These are phyloP conservation scores for Alsophila aescularia DNA, from an alignment of 2,888 invertebrate species.

Conservation along the genomic window DNA sequence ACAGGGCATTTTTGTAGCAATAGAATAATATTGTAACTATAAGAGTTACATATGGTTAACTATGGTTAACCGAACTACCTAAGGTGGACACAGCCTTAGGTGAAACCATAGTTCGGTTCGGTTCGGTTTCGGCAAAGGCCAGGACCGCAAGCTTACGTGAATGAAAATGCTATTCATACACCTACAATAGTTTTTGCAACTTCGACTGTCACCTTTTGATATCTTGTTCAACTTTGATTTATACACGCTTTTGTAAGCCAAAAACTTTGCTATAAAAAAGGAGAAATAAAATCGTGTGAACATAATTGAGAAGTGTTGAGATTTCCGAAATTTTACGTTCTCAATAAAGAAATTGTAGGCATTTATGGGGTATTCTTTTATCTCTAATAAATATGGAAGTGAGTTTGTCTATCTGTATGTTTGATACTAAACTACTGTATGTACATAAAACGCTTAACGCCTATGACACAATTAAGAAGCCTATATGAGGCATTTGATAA, in stretches of 20 bases:
- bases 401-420: too few relatives aligned
- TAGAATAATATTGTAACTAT: too few relatives aligned
- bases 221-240: slow-evolving; percentile 79
- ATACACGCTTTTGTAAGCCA: slow-evolving; percentile 57
- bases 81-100: too few relatives aligned
- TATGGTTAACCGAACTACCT: too few relatives aligned
- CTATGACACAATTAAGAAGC: too few relatives aligned
- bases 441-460: too few relatives aligned
- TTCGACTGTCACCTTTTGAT: slow-evolving; percentile 57
- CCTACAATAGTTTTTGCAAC: slow-evolving; percentile 73
- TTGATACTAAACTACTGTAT: too few relatives aligned
- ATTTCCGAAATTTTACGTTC: slow-evolving; percentile 61
- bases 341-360: slow-evolving; percentile 75
- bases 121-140: slow-evolving; percentile 34
- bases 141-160: slow-evolving; percentile 54
- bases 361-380: slow-evolving; percentile 78
- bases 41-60: too few relatives aligned
- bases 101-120: too few relatives aligned
- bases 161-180: slow-evolving; percentile 48
- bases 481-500: slow-evolving; percentile 58
- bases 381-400: too few relatives aligned
- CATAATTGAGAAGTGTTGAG: slow-evolving; percentile 53
- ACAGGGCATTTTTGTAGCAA: too few relatives aligned
- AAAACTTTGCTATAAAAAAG: slow-evolving; percentile 32
- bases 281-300: slow-evolving; percentile 58